phyloP scores from a whole-genome alignment of 2,113 vertebrate genomes.

The Amphilophus citrinellus region DNA sequence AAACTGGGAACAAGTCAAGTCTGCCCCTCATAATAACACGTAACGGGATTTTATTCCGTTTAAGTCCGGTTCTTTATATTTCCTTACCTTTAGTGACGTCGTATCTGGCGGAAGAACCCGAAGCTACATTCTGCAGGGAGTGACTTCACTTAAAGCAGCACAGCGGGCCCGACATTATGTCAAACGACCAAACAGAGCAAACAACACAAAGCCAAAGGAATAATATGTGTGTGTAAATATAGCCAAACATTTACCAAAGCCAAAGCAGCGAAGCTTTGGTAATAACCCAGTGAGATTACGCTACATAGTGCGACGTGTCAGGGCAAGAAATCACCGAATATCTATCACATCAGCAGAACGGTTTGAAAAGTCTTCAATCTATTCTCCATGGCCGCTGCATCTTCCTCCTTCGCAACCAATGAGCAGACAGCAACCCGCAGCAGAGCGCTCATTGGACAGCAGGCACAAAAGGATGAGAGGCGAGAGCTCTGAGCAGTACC shows the following conservation, averaged over 20 bases:
- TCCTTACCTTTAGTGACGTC: constrained; percentile 51
- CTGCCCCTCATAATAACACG: background rate
- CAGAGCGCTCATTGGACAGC: constrained; percentile 66
- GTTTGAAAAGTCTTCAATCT: constrained; percentile 36
- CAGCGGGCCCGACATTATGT: constrained; percentile 55
- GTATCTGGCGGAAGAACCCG: constrained; percentile 27
- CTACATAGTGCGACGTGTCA: background rate
- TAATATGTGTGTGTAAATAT: background rate
- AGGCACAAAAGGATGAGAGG: constrained; percentile 75
- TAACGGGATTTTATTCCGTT: background rate
- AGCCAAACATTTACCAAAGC: background rate
- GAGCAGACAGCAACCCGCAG: background rate
- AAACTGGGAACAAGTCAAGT: background rate
- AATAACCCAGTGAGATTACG: background rate
- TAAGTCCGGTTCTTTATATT: background rate
- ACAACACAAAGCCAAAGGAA: background rate
- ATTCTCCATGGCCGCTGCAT: constrained; percentile 60
- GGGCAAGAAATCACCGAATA: background rate
- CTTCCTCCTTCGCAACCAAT: constrained; percentile 74
- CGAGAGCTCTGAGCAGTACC: constrained; percentile 33
- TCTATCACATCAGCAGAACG: constrained; percentile 17
- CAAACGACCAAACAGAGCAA: constrained; percentile 4
- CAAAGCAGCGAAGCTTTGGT: background rate
- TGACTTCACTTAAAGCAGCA: constrained; percentile 46
- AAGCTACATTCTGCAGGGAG: constrained; percentile 58